phyloP scores from a whole-genome alignment of 2,797 vertebrate species.

The Gymnothorax reevesii region DNA sequence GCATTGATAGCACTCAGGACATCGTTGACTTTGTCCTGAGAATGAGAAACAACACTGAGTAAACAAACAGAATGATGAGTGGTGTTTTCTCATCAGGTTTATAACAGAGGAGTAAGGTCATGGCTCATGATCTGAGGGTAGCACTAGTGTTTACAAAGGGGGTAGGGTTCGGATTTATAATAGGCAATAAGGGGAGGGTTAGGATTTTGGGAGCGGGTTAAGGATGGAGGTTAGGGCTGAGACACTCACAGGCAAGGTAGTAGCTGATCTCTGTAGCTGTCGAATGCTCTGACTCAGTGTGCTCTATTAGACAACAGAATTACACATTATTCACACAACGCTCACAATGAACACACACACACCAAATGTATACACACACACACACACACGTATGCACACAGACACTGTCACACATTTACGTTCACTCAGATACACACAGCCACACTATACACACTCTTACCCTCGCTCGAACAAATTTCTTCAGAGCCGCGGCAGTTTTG shows the following conservation, averaged over 20 bases:
- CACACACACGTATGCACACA: not conserved
- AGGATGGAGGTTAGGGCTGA: not conserved
- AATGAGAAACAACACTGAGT: conserved; percentile 18
- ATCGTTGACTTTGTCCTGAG: conserved; percentile 79
- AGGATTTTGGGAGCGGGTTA: not conserved
- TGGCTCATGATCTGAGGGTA: not conserved
- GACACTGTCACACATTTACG: not conserved
- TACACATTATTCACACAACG: not conserved
- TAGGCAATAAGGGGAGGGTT: too few relatives aligned
- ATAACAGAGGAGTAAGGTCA: too few relatives aligned
- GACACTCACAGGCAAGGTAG: conserved; percentile 78
- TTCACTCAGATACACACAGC: not conserved
- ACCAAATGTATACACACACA: not conserved
- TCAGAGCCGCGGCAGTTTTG: conserved; percentile 66
- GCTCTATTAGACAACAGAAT: conserved; percentile 67
- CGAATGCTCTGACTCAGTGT: conserved; percentile 77
- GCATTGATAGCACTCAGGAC: conserved; percentile 81
- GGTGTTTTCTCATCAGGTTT: too few relatives aligned
- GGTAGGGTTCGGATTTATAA: too few relatives aligned
- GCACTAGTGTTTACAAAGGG: not conserved
- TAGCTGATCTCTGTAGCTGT: conserved; percentile 75
- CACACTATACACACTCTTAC: conserved; percentile 68
- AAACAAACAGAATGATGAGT: not conserved
- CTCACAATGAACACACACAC: not conserved
- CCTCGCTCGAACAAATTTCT: conserved; percentile 87